Conservation (phyloP, 2,888 invertebrate species). For the Drosophila neonasuta region DNA sequence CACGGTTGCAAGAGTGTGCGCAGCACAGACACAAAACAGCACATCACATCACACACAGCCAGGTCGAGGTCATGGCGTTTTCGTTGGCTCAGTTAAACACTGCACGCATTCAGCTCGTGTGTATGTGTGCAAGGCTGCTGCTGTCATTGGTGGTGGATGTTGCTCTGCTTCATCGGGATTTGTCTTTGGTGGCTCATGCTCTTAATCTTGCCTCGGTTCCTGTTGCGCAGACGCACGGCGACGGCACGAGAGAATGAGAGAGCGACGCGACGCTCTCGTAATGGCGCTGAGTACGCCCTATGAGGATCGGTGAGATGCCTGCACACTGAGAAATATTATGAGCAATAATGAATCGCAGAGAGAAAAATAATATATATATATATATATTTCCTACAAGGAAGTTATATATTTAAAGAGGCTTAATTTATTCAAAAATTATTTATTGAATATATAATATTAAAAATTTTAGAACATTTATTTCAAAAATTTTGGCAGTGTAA, state of each 20-base stretch:
- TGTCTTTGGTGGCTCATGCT: conserved; percentile 46
- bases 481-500: conserved; percentile 46
- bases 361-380: background rate
- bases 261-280: conserved; percentile 23
- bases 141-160: conserved; percentile 54
- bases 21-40: conserved; percentile 43
- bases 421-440: too few relatives aligned
- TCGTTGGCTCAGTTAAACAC: conserved; percentile 37
- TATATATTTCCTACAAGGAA: background rate
- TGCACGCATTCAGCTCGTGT: conserved; percentile 62
- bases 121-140: conserved; percentile 48
- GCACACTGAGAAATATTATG: conserved; percentile 34
- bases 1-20: conserved; percentile 69
- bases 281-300: conserved; percentile 38
- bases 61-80: conserved; percentile 71
- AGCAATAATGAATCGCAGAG: background rate
- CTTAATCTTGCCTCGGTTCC: conserved; percentile 28
- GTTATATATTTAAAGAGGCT: too few relatives aligned
- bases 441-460: too few relatives aligned
- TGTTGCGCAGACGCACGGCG: conserved; percentile 67
- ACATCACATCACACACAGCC: conserved; percentile 34
- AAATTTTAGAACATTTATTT: background rate
- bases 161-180: conserved; percentile 47
- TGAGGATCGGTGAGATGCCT: conserved; percentile 25
- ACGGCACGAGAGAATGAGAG: conserved; percentile 60